Conservation (phyloP, 2,113 vertebrate species). For the Lota lota region DNA sequence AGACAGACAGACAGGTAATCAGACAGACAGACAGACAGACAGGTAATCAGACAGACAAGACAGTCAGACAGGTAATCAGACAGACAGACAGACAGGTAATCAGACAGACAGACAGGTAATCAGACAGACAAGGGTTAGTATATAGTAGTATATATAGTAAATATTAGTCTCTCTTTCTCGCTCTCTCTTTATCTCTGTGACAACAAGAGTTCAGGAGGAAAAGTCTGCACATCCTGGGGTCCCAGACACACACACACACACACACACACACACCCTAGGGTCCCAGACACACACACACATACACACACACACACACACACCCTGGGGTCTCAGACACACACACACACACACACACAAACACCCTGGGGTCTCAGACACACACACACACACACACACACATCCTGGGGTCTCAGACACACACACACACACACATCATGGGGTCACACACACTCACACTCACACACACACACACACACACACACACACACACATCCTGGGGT, state of each 20-base stretch:
- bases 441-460: background rate
- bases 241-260: background rate
- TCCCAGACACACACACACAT: background rate
- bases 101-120: no score
- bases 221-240: background rate
- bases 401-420: background rate
- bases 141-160: background rate
- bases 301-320: background rate
- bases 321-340: background rate
- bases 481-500: background rate
- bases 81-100: no score
- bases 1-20: no score
- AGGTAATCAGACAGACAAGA: no score
- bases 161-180: background rate
- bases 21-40: no score
- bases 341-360: background rate
- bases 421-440: background rate
- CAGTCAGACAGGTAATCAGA: no score
- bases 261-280: slow-evolving; percentile 1
- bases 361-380: background rate
- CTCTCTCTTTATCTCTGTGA: background rate
- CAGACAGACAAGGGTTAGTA: no score
- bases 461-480: slow-evolving; percentile 2
- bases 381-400: background rate
- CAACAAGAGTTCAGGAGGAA: background rate